A percentile compares a stretch with the other conserved stretches of the same genome.
Conservation (phyloP, 2,797 vertebrate species). For the Ctenochaetus hawaiiensis region DNA sequence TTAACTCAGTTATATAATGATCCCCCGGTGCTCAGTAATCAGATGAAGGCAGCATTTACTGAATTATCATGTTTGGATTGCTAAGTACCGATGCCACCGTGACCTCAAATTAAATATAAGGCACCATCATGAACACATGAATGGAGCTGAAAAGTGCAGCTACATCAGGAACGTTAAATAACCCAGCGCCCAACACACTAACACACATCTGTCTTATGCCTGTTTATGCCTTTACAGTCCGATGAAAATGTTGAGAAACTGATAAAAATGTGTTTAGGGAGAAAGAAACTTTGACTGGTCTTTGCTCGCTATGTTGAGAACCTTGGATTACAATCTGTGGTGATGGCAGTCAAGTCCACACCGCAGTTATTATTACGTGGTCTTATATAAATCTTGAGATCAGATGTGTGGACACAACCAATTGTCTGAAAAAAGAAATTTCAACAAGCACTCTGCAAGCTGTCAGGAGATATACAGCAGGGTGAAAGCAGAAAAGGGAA, state of each 20-base stretch:
- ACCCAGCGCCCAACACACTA: constrained; percentile 9
- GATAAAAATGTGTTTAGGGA: constrained; percentile 13
- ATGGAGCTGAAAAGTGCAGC: constrained; percentile 3
- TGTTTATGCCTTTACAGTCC: background rate
- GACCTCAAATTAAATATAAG: constrained; percentile 59
- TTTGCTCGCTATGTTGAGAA: constrained; percentile 11
- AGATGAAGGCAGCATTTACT: constrained; percentile 62
- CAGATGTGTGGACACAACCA: background rate
- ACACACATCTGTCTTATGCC: constrained; percentile 8
- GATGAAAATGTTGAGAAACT: constrained; percentile 3
- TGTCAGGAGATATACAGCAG: constrained; percentile 1
- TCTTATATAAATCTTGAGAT: constrained; percentile 6
- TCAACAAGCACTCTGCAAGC: background rate
- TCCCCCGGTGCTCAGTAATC: constrained; percentile 53
- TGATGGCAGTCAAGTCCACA: background rate
- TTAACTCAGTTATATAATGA: constrained; percentile 60
- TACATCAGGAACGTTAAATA: background rate
- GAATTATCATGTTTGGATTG: constrained; percentile 65
- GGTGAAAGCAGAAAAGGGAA: background rate
- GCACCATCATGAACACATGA: constrained; percentile 35
- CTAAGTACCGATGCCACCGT: constrained; percentile 45
- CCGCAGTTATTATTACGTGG: background rate
- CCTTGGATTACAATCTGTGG: background rate
- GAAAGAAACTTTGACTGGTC: background rate
- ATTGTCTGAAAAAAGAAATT: background rate